Base-by-base conservation (phyloP, 2,888 invertebrate genomes). In the Catocala sponsa region DNA sequence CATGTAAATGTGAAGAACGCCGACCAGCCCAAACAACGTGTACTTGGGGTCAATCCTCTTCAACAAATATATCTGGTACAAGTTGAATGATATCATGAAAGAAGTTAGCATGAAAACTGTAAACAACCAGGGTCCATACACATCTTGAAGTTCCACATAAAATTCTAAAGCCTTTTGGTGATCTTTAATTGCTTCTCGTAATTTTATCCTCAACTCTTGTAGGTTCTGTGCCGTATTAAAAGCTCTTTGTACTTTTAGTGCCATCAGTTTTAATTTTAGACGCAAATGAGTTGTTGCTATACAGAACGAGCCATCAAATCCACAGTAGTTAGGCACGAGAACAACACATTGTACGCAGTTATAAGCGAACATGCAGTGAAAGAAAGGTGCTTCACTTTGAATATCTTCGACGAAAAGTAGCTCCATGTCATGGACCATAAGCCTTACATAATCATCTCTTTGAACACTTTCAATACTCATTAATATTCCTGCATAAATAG, bases 341-440 rank as follows among this genome's bases (percentile, higher is more conserved):
- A 84, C 70, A 0, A 87, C 41, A 38, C 85, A 85, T 53, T 86
- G 85, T 0, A 80, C 9, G 32, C 86, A 78, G 54, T 84, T 89
- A 68, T 88, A 90, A 0, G 82, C 85, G 60, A 89, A 92, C 52
- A 89, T 74, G 1, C 86, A 66, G 64, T 91, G 85, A 51, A 87
- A 91, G 65, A 88, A 89, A 0, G 91, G 91, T 5, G 86, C 74
- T 12, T 88, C 84, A 61, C 81, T 86, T 64, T 92, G 90, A 53
- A 85, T 85, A 42, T 90, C 80, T 69, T 89, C 86, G 5, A 90
- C 64, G 55, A 70, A 86, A 48, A 83, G 80, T 9, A 91, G 54
- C 2, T 89, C 87, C 85, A 91, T 88, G 38, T 91, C 90, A 13
- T 91, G 89, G 0, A 91, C 82, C 90, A 91, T 91, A 7, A 81